Percentiles rank a stretch among this genome's conserved stretches.
These are phyloP conservation scores for Celastrina argiolus DNA, from an alignment of 2,888 invertebrate genomes.

Conservation along the genomic window DNA sequence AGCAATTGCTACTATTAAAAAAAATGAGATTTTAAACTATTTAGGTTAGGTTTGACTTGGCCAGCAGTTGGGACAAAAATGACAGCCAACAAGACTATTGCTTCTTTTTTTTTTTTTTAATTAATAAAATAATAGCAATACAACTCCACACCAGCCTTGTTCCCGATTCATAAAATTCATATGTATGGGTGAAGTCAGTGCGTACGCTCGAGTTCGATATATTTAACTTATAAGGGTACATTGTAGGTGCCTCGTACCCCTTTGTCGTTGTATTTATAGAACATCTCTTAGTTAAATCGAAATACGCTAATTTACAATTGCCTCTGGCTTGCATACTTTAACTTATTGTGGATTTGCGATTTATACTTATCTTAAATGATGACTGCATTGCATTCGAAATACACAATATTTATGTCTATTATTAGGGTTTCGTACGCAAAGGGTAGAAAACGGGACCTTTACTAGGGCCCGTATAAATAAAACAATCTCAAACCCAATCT, in stretches of 20 bases:
- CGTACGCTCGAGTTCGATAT: constrained; percentile 57
- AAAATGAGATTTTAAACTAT: too few relatives aligned
- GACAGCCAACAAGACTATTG: too few relatives aligned
- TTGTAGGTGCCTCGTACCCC: constrained; percentile 45
- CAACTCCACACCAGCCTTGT: constrained; percentile 44
- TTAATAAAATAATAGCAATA: constrained; percentile 25
- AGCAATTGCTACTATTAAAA: too few relatives aligned
- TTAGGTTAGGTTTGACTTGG: too few relatives aligned
- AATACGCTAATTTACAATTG: constrained; percentile 43
- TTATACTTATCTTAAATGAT: constrained; percentile 5
- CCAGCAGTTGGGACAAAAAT: too few relatives aligned
- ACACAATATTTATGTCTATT: background rate
- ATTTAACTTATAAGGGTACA: constrained; percentile 65
- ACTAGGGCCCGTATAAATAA: too few relatives aligned
- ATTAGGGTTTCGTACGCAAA: background rate
- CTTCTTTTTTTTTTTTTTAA: too few relatives aligned
- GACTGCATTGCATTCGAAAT: background rate
- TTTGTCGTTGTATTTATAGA: constrained; percentile 51
- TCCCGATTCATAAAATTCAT: constrained; percentile 70
- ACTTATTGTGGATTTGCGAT: background rate
- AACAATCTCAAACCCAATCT: too few relatives aligned
- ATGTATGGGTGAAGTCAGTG: constrained; percentile 65
- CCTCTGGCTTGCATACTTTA: constrained; percentile 33
- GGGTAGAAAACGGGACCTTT: too few relatives aligned
- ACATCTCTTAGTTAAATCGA: constrained; percentile 39